These are phyloP conservation scores for Notiomystis cincta DNA, from an alignment of 2,113 vertebrate genomes.

Conservation along the genomic window DNA sequence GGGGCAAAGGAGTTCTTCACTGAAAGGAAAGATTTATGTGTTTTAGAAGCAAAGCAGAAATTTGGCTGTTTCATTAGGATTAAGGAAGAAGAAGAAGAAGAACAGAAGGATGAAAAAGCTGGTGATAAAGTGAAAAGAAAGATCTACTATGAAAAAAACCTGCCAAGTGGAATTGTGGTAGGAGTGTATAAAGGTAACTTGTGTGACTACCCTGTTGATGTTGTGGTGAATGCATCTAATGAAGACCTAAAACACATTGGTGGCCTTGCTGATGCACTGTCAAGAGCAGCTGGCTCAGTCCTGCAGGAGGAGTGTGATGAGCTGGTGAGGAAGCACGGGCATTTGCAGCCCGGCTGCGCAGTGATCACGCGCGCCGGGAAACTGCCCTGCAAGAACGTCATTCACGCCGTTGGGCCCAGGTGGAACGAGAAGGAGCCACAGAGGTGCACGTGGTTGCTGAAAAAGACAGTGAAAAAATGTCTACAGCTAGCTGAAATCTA, in stretches of 20 bases:
- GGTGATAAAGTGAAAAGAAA: not conserved
- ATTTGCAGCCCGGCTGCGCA: conserved; percentile 46
- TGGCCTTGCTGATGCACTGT: conserved; percentile 70
- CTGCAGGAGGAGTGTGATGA: conserved; percentile 72
- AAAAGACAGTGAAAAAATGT: conserved; percentile 62
- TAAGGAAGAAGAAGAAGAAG: conserved; percentile 25
- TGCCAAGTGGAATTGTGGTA: conserved; percentile 70
- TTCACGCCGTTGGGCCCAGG: conserved; percentile 79
- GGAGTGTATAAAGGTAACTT: conserved; percentile 74
- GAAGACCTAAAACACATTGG: conserved; percentile 42
- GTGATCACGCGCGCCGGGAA: conserved; percentile 66
- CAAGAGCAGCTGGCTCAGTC: conserved; percentile 72
- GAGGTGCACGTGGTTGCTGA: conserved; percentile 43
- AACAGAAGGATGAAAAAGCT: not conserved
- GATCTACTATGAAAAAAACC: not conserved
- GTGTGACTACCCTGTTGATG: conserved; percentile 64
- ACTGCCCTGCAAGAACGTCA: conserved; percentile 74
- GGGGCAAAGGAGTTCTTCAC: conserved; percentile 76
- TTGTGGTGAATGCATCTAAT: conserved; percentile 76
- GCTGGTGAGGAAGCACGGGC: not conserved
- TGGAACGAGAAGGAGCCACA: not conserved
- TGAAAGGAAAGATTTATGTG: conserved; percentile 47
- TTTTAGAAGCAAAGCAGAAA: not conserved
- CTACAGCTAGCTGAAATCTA: conserved; percentile 68
- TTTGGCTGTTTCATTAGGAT: conserved; percentile 77